phyloP scores from a whole-genome alignment of 2,113 vertebrate genomes.

The Galemys pyrenaicus region DNA sequence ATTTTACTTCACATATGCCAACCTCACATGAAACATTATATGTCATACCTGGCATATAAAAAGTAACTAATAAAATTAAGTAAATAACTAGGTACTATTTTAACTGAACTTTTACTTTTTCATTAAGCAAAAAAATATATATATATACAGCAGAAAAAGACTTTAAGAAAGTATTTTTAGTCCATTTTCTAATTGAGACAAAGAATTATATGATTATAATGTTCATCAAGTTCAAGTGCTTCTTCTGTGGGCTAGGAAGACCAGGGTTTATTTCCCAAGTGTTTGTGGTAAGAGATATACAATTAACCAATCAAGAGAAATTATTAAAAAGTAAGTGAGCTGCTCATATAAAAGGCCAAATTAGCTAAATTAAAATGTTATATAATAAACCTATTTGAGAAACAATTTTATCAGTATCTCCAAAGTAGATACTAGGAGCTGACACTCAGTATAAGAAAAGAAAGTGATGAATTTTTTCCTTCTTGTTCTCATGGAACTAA shows the following conservation, averaged over 20 bases:
- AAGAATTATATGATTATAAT: background rate
- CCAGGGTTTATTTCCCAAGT: background rate
- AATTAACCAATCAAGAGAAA: background rate
- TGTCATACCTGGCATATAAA: background rate
- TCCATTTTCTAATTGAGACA: background rate
- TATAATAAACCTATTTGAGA: background rate
- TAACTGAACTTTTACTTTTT: background rate
- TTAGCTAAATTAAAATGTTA: background rate
- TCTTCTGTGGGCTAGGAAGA: background rate
- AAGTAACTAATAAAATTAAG: background rate
- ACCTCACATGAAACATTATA: background rate
- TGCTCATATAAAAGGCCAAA: background rate
- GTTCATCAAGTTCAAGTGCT: background rate
- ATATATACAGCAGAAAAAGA: background rate
- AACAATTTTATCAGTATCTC: background rate
- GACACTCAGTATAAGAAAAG: background rate
- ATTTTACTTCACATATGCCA: background rate
- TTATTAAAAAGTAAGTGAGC: background rate
- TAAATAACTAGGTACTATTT: background rate
- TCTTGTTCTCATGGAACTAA: background rate
- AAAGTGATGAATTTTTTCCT: background rate
- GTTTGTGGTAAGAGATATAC: background rate
- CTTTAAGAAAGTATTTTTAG: background rate
- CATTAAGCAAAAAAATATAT: background rate
- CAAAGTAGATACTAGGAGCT: background rate